A percentile compares a stretch with the other conserved stretches of the same genome.
These are phyloP conservation scores for Luffia ferchaultella DNA, from an alignment of 2,888 invertebrate genomes.

Conservation along the genomic window DNA sequence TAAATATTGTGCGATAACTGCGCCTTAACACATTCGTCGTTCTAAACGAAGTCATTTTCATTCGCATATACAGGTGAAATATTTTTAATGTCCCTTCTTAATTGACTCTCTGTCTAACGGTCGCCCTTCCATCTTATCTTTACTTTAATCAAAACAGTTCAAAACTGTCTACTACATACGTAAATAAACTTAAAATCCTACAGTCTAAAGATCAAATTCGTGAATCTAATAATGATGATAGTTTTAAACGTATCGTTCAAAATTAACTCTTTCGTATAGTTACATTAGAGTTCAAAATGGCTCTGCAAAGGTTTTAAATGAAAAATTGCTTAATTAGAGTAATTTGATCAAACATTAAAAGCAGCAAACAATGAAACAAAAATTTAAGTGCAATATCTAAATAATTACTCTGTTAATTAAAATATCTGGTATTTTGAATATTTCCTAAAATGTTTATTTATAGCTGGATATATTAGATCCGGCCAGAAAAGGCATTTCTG, in stretches of 20 bases:
- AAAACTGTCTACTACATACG: neutral
- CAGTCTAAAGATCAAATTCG: too few relatives aligned
- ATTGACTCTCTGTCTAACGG: constrained; percentile 22
- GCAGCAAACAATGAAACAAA: too few relatives aligned
- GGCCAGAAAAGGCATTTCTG: too few relatives aligned
- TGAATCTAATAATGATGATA: too few relatives aligned
- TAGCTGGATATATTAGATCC: too few relatives aligned
- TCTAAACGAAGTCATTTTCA: constrained; percentile 20
- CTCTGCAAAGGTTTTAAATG: too few relatives aligned
- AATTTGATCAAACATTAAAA: neutral
- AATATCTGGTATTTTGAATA: too few relatives aligned
- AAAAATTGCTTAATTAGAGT: neutral
- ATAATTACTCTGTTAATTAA: too few relatives aligned
- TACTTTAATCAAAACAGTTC: constrained; percentile 21
- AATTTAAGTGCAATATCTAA: neutral
- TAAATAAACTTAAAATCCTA: constrained; percentile 7
- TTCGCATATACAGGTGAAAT: constrained; percentile 20
- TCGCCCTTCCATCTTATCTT: constrained; percentile 17
- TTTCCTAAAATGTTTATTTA: too few relatives aligned
- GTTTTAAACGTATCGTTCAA: too few relatives aligned
- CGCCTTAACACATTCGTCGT: constrained; percentile 3
- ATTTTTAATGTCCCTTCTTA: constrained; percentile 22
- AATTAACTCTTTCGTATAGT: too few relatives aligned
- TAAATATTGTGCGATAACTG: neutral
- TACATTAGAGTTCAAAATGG: too few relatives aligned